phyloP scores from a whole-genome alignment of 2,797 vertebrate species.

The Tangara arthus region DNA sequence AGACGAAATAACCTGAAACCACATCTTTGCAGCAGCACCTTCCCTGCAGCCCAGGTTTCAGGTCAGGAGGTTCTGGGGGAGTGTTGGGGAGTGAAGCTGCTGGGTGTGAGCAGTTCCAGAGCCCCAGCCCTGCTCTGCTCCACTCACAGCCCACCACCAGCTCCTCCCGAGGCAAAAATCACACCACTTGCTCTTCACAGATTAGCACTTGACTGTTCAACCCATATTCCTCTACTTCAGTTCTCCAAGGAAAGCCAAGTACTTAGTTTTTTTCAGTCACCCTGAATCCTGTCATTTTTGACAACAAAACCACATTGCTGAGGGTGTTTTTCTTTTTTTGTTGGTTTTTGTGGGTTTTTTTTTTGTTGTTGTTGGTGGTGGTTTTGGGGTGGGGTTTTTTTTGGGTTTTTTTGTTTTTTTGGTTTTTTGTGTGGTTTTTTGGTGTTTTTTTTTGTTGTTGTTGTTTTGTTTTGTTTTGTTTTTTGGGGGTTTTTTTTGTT shows the following conservation, averaged over 20 bases:
- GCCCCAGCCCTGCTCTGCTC: not conserved
- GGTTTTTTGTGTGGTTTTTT: not conserved
- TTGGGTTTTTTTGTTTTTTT: not conserved
- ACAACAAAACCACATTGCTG: not conserved
- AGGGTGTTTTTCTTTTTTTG: no score
- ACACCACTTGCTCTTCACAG: not conserved
- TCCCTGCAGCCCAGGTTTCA: not conserved
- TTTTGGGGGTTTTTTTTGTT: not conserved
- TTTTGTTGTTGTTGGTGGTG: no score
- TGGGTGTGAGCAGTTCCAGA: rapidly evolving
- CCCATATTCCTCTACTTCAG: not conserved
- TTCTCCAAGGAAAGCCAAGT: not conserved
- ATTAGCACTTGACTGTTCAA: not conserved
- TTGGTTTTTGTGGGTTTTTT: not conserved
- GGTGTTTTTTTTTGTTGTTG: not conserved
- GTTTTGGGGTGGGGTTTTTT: no score
- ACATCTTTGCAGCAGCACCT: not conserved
- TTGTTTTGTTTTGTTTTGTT: not conserved
- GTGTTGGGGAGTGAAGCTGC: not conserved
- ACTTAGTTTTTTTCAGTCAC: not conserved
- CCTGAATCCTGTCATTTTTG: not conserved
- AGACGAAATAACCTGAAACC: not conserved
- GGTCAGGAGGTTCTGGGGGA: not conserved
- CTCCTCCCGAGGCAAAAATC: not conserved
- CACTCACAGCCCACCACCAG: not conserved